Evolutionary conservation across 23 tunicate genomes (phyloP).

Genomic region (Phallusia fumigata): DNA sequence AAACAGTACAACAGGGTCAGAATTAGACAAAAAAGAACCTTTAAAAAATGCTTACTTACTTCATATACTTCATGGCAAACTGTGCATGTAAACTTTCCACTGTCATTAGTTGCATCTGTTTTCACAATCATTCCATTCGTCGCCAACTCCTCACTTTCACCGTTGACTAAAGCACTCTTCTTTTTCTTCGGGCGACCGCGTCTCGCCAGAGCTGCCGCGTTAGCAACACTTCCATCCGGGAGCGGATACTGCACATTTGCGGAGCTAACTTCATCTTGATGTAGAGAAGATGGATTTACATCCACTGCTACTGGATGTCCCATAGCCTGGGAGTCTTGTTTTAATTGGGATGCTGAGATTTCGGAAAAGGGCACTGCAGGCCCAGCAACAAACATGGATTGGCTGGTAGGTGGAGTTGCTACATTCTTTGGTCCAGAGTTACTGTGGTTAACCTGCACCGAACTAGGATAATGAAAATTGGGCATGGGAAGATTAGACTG

Average conservation of each 20-base stretch:
- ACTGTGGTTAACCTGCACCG: slow-evolving; percentile 15
- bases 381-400: background rate
- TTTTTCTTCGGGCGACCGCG: slow-evolving; percentile 52
- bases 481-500: slow-evolving; percentile 50
- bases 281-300: background rate
- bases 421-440: background rate
- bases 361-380: slow-evolving; percentile 2
- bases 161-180: slow-evolving; percentile 10
- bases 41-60: slow-evolving; percentile 20
- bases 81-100: slow-evolving; percentile 35
- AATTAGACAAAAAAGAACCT: background rate
- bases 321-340: background rate
- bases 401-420: background rate
- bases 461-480: slow-evolving; percentile 43
- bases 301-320: background rate
- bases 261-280: background rate
- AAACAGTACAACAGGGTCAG: background rate
- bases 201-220: background rate
- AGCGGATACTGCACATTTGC: background rate
- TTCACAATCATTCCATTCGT: slow-evolving; percentile 21
- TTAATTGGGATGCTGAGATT: background rate
- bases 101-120: slow-evolving; percentile 6
- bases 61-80: slow-evolving; percentile 46
- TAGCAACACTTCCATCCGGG: background rate
- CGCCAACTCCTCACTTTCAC: slow-evolving; percentile 11